These are phyloP conservation scores for Colletes gigas DNA, from an alignment of 1,140 invertebrate genomes.

Conservation along the genomic window DNA sequence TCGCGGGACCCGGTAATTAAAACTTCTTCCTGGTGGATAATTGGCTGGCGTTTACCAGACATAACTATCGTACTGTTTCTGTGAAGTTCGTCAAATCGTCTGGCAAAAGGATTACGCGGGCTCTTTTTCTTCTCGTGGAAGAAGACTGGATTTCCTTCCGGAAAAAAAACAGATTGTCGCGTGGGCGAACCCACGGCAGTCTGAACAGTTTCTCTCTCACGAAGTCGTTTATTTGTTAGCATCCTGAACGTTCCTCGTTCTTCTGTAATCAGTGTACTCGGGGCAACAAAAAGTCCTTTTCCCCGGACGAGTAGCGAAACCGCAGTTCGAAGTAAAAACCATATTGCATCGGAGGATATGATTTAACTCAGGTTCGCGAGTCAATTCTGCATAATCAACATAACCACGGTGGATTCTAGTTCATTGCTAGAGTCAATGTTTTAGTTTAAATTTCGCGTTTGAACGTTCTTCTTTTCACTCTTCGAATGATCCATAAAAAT, in stretches of 20 bases:
- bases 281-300: too few relatives aligned
- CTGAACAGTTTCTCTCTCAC: neutral
- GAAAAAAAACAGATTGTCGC: neutral
- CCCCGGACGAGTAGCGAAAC: neutral
- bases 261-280: neutral
- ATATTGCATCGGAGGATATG: neutral
- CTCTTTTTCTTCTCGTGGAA: neutral
- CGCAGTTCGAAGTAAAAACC: neutral
- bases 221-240: neutral
- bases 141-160: neutral
- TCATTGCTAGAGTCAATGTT: too few relatives aligned
- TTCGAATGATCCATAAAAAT: too few relatives aligned
- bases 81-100: neutral
- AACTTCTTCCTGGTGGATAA: slow-evolving; percentile 17
- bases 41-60: neutral
- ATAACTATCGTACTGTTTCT: neutral
- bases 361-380: neutral
- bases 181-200: neutral
- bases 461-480: too few relatives aligned
- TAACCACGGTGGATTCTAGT: too few relatives aligned
- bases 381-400: neutral
- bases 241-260: neutral
- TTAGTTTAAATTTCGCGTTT: too few relatives aligned
- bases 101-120: neutral
- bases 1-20: neutral